phyloP scores from a whole-genome alignment of 2,113 vertebrate species.

The Caracal caracal region DNA sequence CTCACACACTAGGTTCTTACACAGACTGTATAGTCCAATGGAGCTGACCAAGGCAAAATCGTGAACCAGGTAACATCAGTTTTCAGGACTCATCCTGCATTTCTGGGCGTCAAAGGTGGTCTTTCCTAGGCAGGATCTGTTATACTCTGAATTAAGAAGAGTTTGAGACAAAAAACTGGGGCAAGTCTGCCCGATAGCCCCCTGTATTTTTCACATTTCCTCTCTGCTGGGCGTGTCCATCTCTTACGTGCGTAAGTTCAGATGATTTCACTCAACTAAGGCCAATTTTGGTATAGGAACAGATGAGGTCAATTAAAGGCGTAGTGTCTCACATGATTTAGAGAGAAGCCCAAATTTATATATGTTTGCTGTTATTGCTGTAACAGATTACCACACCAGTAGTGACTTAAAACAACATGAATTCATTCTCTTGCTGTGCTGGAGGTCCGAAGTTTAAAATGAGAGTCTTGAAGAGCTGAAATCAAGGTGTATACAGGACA shows the following conservation, averaged over 20 bases:
- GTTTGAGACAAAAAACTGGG: accelerated
- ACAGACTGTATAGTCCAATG: no score
- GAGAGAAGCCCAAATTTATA: neutral
- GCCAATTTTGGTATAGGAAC: neutral
- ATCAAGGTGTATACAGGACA: neutral
- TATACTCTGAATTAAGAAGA: neutral
- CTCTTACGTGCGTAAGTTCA: neutral
- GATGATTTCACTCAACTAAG: neutral
- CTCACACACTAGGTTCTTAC: neutral
- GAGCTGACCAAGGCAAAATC: neutral
- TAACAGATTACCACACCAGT: neutral
- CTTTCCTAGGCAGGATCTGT: neutral
- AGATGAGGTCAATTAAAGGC: neutral
- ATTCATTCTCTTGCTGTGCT: neutral
- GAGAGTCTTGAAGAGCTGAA: neutral
- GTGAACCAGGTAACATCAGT: neutral
- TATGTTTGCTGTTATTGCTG: neutral
- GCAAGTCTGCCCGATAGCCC: neutral
- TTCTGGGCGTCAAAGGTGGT: neutral
- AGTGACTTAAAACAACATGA: neutral
- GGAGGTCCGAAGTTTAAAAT: neutral
- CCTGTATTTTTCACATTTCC: neutral
- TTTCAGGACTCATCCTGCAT: neutral
- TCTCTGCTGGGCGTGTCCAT: neutral
- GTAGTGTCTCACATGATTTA: neutral